Conservation (phyloP, 2,888 invertebrate species). For the Rambutsinella grinnellia region DNA sequence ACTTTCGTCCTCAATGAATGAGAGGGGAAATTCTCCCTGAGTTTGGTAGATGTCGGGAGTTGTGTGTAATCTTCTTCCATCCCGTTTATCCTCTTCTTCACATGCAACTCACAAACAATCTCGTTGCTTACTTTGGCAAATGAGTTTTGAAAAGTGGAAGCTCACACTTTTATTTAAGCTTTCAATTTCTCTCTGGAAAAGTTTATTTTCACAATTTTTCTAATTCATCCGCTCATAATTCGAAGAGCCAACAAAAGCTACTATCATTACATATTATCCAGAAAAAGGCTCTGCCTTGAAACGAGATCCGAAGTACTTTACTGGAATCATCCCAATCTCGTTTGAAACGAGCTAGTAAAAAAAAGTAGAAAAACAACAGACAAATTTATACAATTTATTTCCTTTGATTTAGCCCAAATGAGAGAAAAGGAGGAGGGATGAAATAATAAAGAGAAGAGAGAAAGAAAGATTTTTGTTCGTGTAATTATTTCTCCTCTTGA, state of each 20-base stretch:
- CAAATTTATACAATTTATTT: conserved; percentile 42
- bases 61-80: too few species aligned
- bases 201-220: not conserved
- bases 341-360: too few species aligned
- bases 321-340: conserved; percentile 20
- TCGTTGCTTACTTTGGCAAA: too few species aligned
- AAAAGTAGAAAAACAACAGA: conserved; percentile 28
- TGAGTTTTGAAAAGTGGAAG: too few species aligned
- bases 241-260: conserved; percentile 11
- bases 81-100: too few species aligned
- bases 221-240: conserved; percentile 2
- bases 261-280: not conserved
- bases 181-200: not conserved
- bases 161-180: not conserved
- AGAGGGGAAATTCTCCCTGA: too few species aligned
- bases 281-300: not conserved
- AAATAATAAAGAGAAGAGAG: conserved; percentile 22
- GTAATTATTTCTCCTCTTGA: conserved; percentile 45
- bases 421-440: conserved; percentile 1
- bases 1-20: too few species aligned
- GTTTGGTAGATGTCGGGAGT: not conserved
- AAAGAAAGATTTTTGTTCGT: conserved; percentile 46
- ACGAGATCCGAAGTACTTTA: not conserved
- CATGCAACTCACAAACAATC: too few species aligned
- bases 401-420: conserved; percentile 51